Percentiles rank a stretch among this genome's conserved stretches.
phyloP scores from a whole-genome alignment of 2,797 vertebrate species.

The Rhinogobio ventralis region DNA sequence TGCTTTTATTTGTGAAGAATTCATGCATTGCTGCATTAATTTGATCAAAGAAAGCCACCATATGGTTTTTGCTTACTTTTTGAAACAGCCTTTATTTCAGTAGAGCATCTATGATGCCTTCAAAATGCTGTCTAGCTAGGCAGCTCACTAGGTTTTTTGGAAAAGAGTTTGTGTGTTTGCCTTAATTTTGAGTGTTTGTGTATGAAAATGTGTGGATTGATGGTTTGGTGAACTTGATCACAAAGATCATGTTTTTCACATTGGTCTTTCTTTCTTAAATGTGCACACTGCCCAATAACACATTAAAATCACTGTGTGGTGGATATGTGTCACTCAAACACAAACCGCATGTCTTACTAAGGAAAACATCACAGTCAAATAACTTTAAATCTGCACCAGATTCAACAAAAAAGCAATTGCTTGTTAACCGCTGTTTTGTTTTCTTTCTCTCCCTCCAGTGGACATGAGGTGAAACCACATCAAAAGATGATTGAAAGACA shows the following conservation, averaged over 20 bases:
- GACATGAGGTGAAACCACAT: conserved; percentile 96
- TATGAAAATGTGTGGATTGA: conserved; percentile 41
- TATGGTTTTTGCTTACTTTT: too few relatives aligned
- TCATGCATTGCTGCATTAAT: too few relatives aligned
- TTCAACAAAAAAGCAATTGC: neutral
- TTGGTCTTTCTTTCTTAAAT: neutral
- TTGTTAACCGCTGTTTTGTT: conserved; percentile 24
- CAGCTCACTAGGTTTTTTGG: conserved; percentile 41
- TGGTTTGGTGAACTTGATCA: conserved; percentile 30
- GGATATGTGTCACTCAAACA: conserved; percentile 14
- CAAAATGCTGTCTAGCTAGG: conserved; percentile 7
- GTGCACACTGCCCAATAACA: conserved; percentile 7
- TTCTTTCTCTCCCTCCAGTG: conserved; percentile 75
- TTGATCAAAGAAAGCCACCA: too few relatives aligned
- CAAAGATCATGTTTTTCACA: conserved; percentile 18
- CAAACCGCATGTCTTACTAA: conserved; percentile 26
- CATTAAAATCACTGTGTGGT: conserved; percentile 23
- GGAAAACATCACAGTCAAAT: conserved; percentile 14
- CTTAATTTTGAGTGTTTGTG: conserved; percentile 45
- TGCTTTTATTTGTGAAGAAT: neutral
- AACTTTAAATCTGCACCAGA: neutral
- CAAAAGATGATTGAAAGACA: conserved; percentile 80
- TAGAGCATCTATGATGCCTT: neutral
- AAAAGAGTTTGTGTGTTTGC: neutral
- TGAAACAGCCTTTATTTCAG: neutral